Conservation (phyloP, 1,140 invertebrate species). For the Diorhabda elongata region DNA sequence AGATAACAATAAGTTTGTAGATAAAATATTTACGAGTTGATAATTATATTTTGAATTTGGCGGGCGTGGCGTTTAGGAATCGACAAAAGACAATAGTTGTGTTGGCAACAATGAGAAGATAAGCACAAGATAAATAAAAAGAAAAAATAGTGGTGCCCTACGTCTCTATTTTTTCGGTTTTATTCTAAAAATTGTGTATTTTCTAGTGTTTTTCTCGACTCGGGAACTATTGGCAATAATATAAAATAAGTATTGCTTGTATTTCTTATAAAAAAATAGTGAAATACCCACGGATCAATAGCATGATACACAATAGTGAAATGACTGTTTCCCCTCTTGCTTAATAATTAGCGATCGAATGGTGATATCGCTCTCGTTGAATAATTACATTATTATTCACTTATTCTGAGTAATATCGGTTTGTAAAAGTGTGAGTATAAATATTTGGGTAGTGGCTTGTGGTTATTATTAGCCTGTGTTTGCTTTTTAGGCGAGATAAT, state of each 20-base stretch:
- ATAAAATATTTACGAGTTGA: too few relatives aligned
- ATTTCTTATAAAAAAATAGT: neutral
- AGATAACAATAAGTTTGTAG: too few relatives aligned
- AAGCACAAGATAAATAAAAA: slow-evolving; percentile 17
- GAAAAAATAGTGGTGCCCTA: slow-evolving; percentile 17
- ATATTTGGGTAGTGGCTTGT: slow-evolving; percentile 2
- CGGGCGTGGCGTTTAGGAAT: slow-evolving; percentile 10
- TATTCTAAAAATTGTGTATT: slow-evolving; percentile 6
- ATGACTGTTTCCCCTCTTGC: slow-evolving; percentile 18
- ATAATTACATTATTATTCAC: neutral
- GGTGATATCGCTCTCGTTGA: slow-evolving; percentile 7
- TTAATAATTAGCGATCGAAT: slow-evolving; percentile 16
- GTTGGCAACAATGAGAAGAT: slow-evolving; percentile 10
- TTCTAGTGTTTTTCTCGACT: slow-evolving; percentile 11
- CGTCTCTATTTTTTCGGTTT: slow-evolving; percentile 7
- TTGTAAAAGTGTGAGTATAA: neutral
- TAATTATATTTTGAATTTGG: neutral
- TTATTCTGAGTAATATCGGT: neutral
- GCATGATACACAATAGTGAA: slow-evolving; percentile 18
- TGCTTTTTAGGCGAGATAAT: slow-evolving; percentile 26
- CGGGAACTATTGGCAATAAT: slow-evolving; percentile 6
- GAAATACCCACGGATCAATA: slow-evolving; percentile 11
- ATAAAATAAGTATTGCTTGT: neutral
- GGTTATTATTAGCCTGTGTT: slow-evolving; percentile 2
- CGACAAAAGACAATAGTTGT: slow-evolving; percentile 1